Percentiles rank a stretch among this genome's conserved stretches.
These are phyloP conservation scores for Bombus consobrinus DNA, from an alignment of 1,140 invertebrate species.

Conservation along the genomic window DNA sequence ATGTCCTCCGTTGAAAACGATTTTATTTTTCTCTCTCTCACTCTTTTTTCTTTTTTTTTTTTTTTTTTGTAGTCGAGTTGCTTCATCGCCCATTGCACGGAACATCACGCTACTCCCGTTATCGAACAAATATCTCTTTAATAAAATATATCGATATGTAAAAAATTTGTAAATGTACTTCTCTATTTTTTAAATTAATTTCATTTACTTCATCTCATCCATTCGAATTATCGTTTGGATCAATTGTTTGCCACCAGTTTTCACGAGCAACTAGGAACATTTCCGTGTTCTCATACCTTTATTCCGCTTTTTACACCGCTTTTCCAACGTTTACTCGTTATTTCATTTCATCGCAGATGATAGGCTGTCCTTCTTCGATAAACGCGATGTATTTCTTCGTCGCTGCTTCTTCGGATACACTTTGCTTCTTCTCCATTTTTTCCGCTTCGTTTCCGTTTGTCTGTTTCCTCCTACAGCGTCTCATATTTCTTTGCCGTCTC, in stretches of 20 bases:
- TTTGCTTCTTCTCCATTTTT: slow-evolving; percentile 21
- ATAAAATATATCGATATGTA: background rate
- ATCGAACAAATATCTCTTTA: too few species aligned
- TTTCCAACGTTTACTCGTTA: background rate
- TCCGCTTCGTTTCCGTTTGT: slow-evolving; percentile 16
- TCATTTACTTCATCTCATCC: background rate
- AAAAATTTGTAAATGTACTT: background rate
- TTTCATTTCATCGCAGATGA: background rate
- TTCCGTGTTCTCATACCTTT: background rate
- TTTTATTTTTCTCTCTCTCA: background rate
- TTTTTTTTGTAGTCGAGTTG: background rate
- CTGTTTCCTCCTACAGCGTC: background rate
- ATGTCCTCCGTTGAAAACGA: background rate
- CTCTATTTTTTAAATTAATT: background rate
- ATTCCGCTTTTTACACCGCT: too few species aligned
- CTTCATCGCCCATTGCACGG: background rate
- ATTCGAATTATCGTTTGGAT: background rate
- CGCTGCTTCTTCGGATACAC: background rate
- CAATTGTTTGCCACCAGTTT: background rate
- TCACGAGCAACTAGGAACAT: background rate
- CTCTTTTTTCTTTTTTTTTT: background rate
- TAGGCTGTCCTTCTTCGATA: background rate
- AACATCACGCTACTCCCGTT: background rate
- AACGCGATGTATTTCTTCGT: background rate
- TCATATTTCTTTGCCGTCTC: slow-evolving; percentile 39